phyloP scores from a whole-genome alignment of 2,888 invertebrate species.

The Hartigia nigra region DNA sequence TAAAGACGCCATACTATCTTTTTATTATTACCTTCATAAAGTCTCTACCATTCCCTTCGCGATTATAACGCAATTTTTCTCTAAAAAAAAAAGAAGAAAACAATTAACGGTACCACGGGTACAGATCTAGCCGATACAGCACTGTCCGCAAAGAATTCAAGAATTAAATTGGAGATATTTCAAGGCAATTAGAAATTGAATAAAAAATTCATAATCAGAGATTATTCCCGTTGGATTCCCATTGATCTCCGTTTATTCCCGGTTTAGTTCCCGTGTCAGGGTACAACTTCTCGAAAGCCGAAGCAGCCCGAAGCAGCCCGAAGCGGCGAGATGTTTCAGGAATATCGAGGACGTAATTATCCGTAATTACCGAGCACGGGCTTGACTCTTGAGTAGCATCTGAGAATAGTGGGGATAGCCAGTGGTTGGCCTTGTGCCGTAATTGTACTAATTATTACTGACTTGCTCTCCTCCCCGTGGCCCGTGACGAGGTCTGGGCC shows the following conservation, averaged over 20 bases:
- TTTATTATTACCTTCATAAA: neutral
- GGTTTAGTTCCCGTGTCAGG: neutral
- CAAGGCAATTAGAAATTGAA: slow-evolving; percentile 49
- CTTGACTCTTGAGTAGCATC: slow-evolving; percentile 53
- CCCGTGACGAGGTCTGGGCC: slow-evolving; percentile 26
- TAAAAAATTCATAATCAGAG: slow-evolving; percentile 12
- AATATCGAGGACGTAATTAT: slow-evolving; percentile 65
- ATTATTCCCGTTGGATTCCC: neutral
- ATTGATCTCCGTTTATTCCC: neutral
- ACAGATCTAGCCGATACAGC: too few relatives aligned
- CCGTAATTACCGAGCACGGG: slow-evolving; percentile 61
- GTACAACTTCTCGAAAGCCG: slow-evolving; percentile 4
- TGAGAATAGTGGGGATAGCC: slow-evolving; percentile 46
- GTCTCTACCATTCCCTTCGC: neutral
- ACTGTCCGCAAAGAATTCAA: slow-evolving; percentile 1
- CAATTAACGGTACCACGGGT: too few relatives aligned
- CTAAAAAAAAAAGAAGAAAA: too few relatives aligned
- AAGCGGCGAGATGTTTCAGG: slow-evolving; percentile 55
- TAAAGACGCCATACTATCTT: neutral
- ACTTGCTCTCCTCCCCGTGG: slow-evolving; percentile 28
- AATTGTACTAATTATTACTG: slow-evolving; percentile 65
- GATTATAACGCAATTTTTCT: neutral
- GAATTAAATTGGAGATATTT: slow-evolving; percentile 38
- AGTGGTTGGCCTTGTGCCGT: slow-evolving; percentile 63
- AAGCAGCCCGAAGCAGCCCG: slow-evolving; percentile 44